Base-by-base conservation (phyloP, 2,797 vertebrate genomes). In the Percopsis omiscomaycus region DNA sequence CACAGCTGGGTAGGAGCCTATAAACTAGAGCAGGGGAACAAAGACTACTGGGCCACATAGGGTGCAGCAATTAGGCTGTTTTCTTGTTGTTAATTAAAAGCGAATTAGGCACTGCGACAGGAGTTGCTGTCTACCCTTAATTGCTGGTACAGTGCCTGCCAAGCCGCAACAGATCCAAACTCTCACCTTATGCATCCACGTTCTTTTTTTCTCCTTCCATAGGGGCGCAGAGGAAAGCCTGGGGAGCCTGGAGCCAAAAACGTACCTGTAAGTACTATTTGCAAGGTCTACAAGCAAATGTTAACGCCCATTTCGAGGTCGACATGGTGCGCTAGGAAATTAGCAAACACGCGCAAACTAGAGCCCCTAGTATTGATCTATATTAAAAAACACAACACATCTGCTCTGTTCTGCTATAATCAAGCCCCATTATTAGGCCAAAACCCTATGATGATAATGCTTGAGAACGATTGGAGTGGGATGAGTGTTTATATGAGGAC, bases 191-290 rank as follows among this genome's bases (percentile, higher is more conserved):
- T 72, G 78, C 63, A 76, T 64, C 45, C 46, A 73, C 37, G 67
- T 66, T 64, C 61, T 22, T 42, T 45, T 62, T 28, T 72, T 16
- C 27, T 62, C 66, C 29, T 81, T 56, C 77, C 61, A 52, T 71
- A 98, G 97, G 97, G 97, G 78, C 93, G 95, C 59, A 88, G 95
- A 89, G 97, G 97, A 71, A 96, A 96, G 84, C 75, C 91, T 30
- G 96, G 97, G 85, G 89, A 94, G 81, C 80, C 91, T 0, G 96
- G 96, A 66, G 86, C 89, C 61, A 92, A 91, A 54, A 95, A 96
- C 81, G 92, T 86, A 28, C 92, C 94, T 56, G 96, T 98, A 88
- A 96, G 95, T 96, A 87, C 58, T 22, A 0, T 22, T 2, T 14
- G n/a, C 4, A 28, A 13, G 22, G 13, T 5, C 4, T 47, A 28